Percentiles rank a stretch among this genome's conserved stretches.
Evolutionary conservation across 2,888 invertebrate species (phyloP).

Genomic region (Tolmerus cingulatus): DNA sequence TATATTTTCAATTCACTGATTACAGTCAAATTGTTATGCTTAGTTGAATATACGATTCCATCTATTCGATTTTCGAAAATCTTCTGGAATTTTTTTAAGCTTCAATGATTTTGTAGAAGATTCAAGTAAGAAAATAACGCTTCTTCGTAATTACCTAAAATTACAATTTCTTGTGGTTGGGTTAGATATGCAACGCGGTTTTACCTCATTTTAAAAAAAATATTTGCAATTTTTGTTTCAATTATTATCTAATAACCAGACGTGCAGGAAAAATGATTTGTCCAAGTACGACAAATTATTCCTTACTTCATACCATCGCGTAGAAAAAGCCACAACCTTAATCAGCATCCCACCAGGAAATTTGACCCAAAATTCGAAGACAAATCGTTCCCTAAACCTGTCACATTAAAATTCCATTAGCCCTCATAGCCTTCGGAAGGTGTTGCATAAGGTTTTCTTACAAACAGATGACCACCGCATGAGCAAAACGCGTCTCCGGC

Average conservation of each 20-base stretch:
- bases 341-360: not conserved
- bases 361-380: not conserved
- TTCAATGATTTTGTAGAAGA: not conserved
- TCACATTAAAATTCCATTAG: not conserved
- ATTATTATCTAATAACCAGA: not conserved
- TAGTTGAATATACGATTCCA: not conserved
- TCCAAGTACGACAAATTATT: not conserved
- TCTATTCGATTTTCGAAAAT: not conserved
- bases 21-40: not conserved
- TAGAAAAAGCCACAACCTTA: not conserved
- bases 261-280: not conserved
- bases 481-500: not conserved
- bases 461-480: not conserved
- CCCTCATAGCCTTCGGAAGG: slow-evolving; percentile 11
- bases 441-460: slow-evolving; percentile 7
- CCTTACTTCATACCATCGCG: not conserved
- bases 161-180: not conserved
- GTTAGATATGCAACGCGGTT: not conserved
- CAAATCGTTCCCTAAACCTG: not conserved
- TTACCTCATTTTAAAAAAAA: not conserved
- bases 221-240: not conserved
- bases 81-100: not conserved
- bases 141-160: not conserved
- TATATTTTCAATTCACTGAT: not conserved
- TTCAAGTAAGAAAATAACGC: not conserved